Evolutionary conservation across 1,140 invertebrate genomes (phyloP), one percentile per base, ranked within the genome.

Genomic region (Dendrolimus kikuchii): DNA sequence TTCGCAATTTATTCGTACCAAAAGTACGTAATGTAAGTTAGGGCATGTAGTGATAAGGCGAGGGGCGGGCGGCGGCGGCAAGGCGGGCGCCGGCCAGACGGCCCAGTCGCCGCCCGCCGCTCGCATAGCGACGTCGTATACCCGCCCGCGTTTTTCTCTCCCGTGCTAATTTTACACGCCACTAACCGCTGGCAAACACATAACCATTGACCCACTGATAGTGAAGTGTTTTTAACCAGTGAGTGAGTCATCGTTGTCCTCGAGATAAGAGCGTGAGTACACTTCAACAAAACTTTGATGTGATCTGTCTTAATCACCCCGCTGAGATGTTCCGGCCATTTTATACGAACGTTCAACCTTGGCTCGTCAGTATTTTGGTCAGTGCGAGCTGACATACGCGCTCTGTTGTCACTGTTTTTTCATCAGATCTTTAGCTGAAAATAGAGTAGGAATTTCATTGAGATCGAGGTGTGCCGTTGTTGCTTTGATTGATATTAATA

Each of bases 91-190:
- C 76, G 71, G 62, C 63, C 62, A 68, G 77, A 63, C 81, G 77
- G 71, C 74, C 73, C 58, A 84, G 75, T 77, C 66, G 66, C 67
- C 71, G 66, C 68, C 68, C 66, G 70, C 45, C 71, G 70, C 53
- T 62, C 60, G 56, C 58, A 23, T 60, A 48, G 73, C 62, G 61
- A 66, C 63, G 60, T 73, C 75, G 77, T 69, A 57, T 49, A 64
- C 65, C 62, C 62, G 65, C 55, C 36, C 59, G 43, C 66, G 63
- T 55, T 47, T 55, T 60, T 60, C 69, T 47, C 57, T 60, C 60
- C 69, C 73, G 62, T 70, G 71, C 77, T 81, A 80, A 76, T 69
- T 74, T 79, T 78, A 79, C 68, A 73, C 77, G 79, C 75, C 70
- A 77, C 61, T 71, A 53, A 66, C 66, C 71, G 62, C 63, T 59